Conservation (phyloP, 2,888 invertebrate species). For the Leptopilina syphax region DNA sequence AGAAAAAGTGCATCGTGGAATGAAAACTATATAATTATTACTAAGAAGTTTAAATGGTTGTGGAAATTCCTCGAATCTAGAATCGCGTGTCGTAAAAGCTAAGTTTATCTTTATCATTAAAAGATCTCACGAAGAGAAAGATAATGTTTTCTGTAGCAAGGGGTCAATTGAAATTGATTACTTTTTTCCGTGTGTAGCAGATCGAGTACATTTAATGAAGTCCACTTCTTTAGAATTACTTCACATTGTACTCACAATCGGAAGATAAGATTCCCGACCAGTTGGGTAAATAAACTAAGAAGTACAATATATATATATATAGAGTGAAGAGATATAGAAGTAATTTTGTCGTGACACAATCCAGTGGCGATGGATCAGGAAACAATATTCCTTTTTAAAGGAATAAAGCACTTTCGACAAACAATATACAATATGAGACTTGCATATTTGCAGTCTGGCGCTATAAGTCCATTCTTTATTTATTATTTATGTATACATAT, state of each 20-base stretch:
- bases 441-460: background rate
- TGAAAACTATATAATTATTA: background rate
- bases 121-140: background rate
- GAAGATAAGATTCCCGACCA: conserved; percentile 21
- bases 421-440: background rate
- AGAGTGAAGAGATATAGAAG: background rate
- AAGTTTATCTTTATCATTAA: conserved; percentile 20
- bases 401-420: background rate
- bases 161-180: conserved; percentile 38
- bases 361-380: conserved; percentile 6
- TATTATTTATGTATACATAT: conserved; percentile 2
- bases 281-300: conserved; percentile 30
- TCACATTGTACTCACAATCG: conserved; percentile 27
- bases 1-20: no score
- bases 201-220: conserved; percentile 35
- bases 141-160: background rate
- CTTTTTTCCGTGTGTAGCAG: conserved; percentile 38
- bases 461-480: background rate
- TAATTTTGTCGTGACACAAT: conserved; percentile 26
- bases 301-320: conserved; percentile 4
- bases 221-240: conserved; percentile 33
- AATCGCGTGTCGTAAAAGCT: conserved; percentile 33
- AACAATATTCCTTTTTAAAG: conserved; percentile 6
- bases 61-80: background rate
- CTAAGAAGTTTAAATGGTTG: background rate